Evolutionary conservation across 2,888 invertebrate genomes (phyloP), one percentile per base, ranked within the genome.

Genomic region (Drosophila macrospina): DNA sequence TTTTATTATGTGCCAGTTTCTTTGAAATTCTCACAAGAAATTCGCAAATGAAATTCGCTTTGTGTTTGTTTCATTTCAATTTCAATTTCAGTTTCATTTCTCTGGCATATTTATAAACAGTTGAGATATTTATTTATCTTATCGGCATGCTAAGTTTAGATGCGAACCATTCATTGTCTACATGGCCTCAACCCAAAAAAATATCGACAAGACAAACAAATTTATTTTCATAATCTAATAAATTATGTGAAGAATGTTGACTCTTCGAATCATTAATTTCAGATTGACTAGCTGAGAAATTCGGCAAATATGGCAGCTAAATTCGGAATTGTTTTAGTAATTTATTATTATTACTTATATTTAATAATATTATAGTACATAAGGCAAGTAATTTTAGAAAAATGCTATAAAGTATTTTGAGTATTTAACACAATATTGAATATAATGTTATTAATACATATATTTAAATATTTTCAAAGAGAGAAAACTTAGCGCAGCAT

Each of bases 21-120:
- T 0, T 8, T 3, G 10, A 28, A 41, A 20, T 20, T 20, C 20
- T 20, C 20, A 20, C 20, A 20, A 20, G 20, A 20, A 20, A 61
- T 52, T 44, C 20, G 34, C 32, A n/a, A 16, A 24, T 37, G 37
- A 48, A 42, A 39, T 47, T 5, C 28, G 50, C 36, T 15, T 32
- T 57, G 50, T 15, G 44, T 45, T 15, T 51, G 13, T 51, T 73
- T 68, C 16, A 41, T 55, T 55, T 66, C 44, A 28, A 36, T 64
- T 56, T 74, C 44, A 28, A 36, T 64, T 56, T 74, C 44, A 47
- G 34, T 65, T 54, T 60, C 42, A 48, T 56, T 66, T 65, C 16
- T 20, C 8, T 62, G 66, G 37, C 37, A 42, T 67, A 50, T 71
- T 67, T 74, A 61, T 77, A 77, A 73, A 73, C 73, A 75, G 30